Evolutionary conservation across 2,888 invertebrate genomes (phyloP), one percentile per base, ranked within the genome.

Genomic region (Paralinhomoeus sp.): DNA sequence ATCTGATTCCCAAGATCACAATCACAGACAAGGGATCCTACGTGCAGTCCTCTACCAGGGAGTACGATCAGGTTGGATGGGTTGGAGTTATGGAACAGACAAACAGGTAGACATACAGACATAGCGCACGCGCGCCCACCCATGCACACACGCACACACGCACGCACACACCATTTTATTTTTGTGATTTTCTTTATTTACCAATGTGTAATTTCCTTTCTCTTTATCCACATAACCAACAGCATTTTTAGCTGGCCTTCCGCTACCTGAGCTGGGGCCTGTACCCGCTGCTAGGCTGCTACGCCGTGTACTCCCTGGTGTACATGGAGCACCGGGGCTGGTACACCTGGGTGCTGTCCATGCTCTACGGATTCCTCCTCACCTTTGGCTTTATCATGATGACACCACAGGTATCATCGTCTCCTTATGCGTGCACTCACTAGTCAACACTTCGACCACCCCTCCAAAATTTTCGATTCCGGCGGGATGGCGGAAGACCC

Each of bases 331-430:
- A 99, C 66, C 87, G 82, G 64, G 89, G 97, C 53, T 99, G 93
- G 93, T 99, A 99, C 64, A 93, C 91, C 15, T 99, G 85, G 71
- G 73, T 89, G 34, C 73, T 99, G 27, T 80, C 79, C 61, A 82
- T 97, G 80, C 73, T 93, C 48, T 97, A 97, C 66, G 93, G 97
- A 44, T 99, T 89, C 66, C 71, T 97, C 46, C 71, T 97, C 47
- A 97, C 91, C 2, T 99, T 99, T 64, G 72, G 97, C 48, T 97
- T 97, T 64, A 99, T 99, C 46, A 87, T 93, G 83, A 97, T 97
- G 93, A 97, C 93, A n/a, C 97, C 97, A 7, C 97, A 97, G 66
- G 69, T 99, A n/a, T n/a, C n/a, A n/a, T n/a, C n/a, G n/a, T n/a
- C n/a, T n/a, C n/a, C n/a, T n/a, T n/a, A n/a, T n/a, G n/a, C n/a